Base-by-base conservation (phyloP, 2,888 invertebrate genomes). In the Scelioninae gen. 1 region DNA sequence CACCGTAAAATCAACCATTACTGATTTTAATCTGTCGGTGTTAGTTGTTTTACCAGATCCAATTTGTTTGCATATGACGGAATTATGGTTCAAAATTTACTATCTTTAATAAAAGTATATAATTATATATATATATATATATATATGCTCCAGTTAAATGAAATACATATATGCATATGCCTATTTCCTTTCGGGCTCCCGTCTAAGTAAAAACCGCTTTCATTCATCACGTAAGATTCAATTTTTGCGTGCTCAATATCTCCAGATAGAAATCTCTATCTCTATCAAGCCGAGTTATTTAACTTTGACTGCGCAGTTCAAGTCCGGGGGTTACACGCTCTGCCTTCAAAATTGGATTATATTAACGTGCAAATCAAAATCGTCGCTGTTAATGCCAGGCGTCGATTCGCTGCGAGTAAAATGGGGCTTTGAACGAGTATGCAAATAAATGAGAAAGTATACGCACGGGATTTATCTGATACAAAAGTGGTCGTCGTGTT, bases 361-460 rank as follows among this genome's bases (percentile, higher is more conserved):
- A 60, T 62, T 34, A 62, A 23, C 62, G 53, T 31, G 75, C 55
- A 65, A 75, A 75, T 65, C 47, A 65, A 56, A 76, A 58, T 60
- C 53, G 45, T 51, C 45, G 45, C 45, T 51, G 47, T 80, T 66
- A 68, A 74, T 53, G 15, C 51, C n/a, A 0, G 4, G n/a, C 38
- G 29, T 68, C 34, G 13, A 65, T 43, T 38, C 62, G 47, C 53
- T n/a, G 38, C 15, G 16, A 55, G 15, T 45, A 13, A 58, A 66
- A 56, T 47, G 45, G 43, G 15, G 7, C 49, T n/a, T 77, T 74
- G 62, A 51, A 56, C 47, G 53, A 62, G n/a, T 69, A 71, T 72
- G 79, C 49, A 82, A 78, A 72, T 77, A 74, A 63, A 77, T 74
- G 63, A 45, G 66, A 69, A 63, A 55, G 47, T 34, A 31, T 16